Base-by-base conservation (phyloP, 2,797 vertebrate species). In the Scarus forsteni region DNA sequence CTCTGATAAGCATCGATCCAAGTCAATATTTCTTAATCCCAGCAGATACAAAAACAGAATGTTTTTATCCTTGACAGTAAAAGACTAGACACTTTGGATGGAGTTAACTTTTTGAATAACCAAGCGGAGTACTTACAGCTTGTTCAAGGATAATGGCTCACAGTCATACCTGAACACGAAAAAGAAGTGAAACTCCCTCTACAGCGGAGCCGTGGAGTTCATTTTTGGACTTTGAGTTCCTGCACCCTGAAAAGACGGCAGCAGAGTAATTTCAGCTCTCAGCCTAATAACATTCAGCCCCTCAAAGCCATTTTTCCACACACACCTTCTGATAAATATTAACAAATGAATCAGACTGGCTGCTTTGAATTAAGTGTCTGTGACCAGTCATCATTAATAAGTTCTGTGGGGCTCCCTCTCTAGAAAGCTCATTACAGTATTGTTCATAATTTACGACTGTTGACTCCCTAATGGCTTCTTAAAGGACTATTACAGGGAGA, bases 381-480 rank as follows among this genome's bases (percentile, higher is more conserved):
- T 85, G 87, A 90, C 85, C 85, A 87, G 85, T 80, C 82, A 73
- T 92, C 86, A 86, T 93, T 94, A 93, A 92, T 92, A 90, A 84
- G 81, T 87, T 90, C 79, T 85, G 75, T 75, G 74, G 79, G 83
- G 73, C 78, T 83, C 70, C 87, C 85, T 89, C 86, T 79, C 71
- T 85, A 74, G 80, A 83, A 77, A 85, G 79, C 93, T 92, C 88
- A 92, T 94, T 94, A 93, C 81, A 80, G 87, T 79, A 88, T 88
- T 92, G 88, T 90, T 94, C 88, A 91, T 91, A 90, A 94, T 94
- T 88, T 90, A 95, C 93, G 83, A 91, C 90, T 87, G 86, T 90
- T 92, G 91, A 90, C 90, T 90, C 79, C 78, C 90, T 93, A 93
- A 94, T 94, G 89, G 90, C 71, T 89, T 94, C 84, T 92, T 92